Evolutionary conservation across 2,888 invertebrate species (phyloP), one percentile per base, ranked within the genome.

Genomic region (Noctua fimbriata): DNA sequence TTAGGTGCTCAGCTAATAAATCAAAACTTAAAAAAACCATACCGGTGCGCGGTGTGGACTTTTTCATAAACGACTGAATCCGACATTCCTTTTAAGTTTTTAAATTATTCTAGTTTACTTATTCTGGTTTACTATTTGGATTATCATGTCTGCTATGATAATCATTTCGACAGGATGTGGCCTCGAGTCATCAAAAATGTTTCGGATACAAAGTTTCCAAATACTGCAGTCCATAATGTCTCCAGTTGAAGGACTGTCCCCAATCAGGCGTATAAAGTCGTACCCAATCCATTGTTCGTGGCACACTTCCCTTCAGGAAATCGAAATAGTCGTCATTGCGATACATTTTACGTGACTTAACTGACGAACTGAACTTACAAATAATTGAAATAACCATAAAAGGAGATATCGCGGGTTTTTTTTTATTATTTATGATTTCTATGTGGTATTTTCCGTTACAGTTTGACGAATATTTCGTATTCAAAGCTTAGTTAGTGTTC

Each of bases 251-350:
- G 76, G 80, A 82, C 76, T 71, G 76, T 78, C 65, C 81, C 65
- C 79, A 80, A 80, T 89, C 69, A 83, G 82, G 76, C 85, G 88
- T 74, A 78, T 82, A 75, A 73, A 76, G 76, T 71, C 75, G 83
- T 81, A 83, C 36, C 76, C 83, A 76, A 79, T 69, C 87, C 63
- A 91, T 92, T 92, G 92, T 92, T 90, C 84, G 89, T 88, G 89
- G 83, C 88, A 90, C 81, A 89, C 78, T 86, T 87, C 78, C 70
- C 73, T 73, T 52, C 75, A 78, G 82, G 78, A 81, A 86, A 87
- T 76, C 76, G 81, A 77, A 76, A 73, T 70, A 78, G 73, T 71
- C 74, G 73, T 55, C 55, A 71, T 84, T 79, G 75, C 75, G 71
- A 79, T 74, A 78, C n/a, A 63, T 55, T 81, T 77, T 82, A 76